Base-by-base conservation (phyloP, 1,140 invertebrate genomes). In the Hestina assimilis region DNA sequence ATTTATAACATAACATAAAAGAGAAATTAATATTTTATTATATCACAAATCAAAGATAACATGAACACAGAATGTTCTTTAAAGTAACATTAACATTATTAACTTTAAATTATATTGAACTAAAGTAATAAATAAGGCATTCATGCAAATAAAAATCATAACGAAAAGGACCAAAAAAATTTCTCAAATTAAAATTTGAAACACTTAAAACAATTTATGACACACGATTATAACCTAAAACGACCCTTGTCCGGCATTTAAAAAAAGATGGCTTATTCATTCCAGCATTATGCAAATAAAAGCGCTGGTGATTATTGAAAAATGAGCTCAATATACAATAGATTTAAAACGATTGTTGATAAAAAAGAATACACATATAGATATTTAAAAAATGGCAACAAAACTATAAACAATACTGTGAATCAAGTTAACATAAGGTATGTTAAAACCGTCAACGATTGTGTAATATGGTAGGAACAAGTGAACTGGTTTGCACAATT, bases 261-360 rank as follows among this genome's bases (percentile, higher is more conserved):
- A 48, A 48, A 48, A 11, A 33, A 31, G 28, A 46, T 56, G 42
- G 15, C 26, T 46, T 38, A 56, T 55, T 55, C 38, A 48, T 29
- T 48, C 46, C 33, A 8, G 31, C 23, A 29, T 72, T 73, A 72
- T 75, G 72, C 62, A 73, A 71, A 69, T 75, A 53, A 43, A 11
- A 9, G 50, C 50, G 61, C 60, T 56, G 61, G 55, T 29, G 40
- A 31, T 40, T 59, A 58, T 59, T 68, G 58, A 68, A 78, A 73
- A 68, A 71, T 68, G 33, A 56, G 7, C 42, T 60, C 41, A 57
- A 69, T 66, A 35, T n/a, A 38, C 35, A 29, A 26, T 35, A 47
- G 31, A 51, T 41, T 69, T 69, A 63, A 63, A 65, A 40, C 47
- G 56, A 63, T 53, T 64, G 62, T 66, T 51, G 67, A 51, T 51